Evolutionary conservation across 2,113 vertebrate species (phyloP).

Genomic region (Cathartes aura): DNA sequence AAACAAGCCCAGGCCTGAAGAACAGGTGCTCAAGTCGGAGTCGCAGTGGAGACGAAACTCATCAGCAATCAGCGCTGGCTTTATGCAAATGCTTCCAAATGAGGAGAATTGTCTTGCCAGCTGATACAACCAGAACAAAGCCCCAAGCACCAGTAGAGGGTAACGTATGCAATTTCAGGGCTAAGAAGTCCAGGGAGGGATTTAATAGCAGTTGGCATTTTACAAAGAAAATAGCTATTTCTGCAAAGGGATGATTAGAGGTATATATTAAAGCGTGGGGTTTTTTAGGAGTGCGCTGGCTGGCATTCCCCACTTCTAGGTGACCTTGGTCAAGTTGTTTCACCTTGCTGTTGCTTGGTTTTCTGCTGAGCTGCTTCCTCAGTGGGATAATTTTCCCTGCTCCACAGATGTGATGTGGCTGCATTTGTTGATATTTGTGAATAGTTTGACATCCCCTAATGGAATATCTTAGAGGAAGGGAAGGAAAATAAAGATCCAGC

Average conservation of each 20-base stretch:
- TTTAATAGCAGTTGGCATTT: conserved; percentile 40
- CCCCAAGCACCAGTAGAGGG: background rate
- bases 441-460: background rate
- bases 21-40: background rate
- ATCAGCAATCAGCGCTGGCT: background rate
- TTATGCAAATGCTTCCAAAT: conserved; percentile 4
- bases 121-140: conserved; percentile 43
- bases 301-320: background rate
- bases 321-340: conserved; percentile 4
- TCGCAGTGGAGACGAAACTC: background rate
- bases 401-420: background rate
- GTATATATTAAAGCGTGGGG: background rate
- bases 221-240: conserved; percentile 15
- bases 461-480: background rate
- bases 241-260: background rate
- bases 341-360: background rate
- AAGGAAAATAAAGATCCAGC: background rate
- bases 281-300: background rate
- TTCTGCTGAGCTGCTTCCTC: conserved; percentile 11
- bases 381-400: background rate
- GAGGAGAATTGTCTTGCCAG: conserved; percentile 24
- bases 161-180: background rate
- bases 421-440: background rate
- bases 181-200: conserved; percentile 6
- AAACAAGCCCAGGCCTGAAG: conserved; percentile 1